Base-by-base conservation (phyloP, 2,888 invertebrate species). In the Rhorus exstirpatorius region DNA sequence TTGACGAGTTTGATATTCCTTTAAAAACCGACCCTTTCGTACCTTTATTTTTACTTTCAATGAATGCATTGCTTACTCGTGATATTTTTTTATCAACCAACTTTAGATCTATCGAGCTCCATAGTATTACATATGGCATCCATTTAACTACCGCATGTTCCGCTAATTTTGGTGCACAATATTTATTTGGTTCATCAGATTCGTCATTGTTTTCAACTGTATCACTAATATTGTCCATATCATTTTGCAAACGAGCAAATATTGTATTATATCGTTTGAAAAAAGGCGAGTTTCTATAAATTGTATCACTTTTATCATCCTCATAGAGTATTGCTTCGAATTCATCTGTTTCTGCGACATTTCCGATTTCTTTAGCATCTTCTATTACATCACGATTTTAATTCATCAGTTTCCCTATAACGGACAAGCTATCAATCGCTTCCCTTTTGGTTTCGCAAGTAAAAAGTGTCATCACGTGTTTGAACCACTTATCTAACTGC, bases 41-140 rank as follows among this genome's bases (percentile, higher is more conserved):
- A 0, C 46, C 35, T 55, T 14, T 17, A 8, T 67, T 14, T 1
- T 21, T 6, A 31, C 53, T 72, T 63, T 85, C 85, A 10, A 81
- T 49, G n/a, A 78, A 83, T n/a, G 84, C 85, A 51, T 87, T 85
- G 8, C 79, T 85, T 4, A 85, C 41, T 26, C 84, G 75, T n/a
- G 81, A 83, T 35, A 85, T 81, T 3, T 81, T 31, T 10, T 17
- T 8, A 46, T 83, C 72, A 0, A 86, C 41, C 0, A 84, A 51
- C 46, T 85, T 63, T 2, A 86, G 14, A 46, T 81, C 76, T 0
- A 86, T 12, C 2, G 80, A 68, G 10, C 78, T 68, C 83, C 86
- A 87, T 1, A 86, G 10, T 1, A 72, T 46, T 3, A 71, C 49
- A 35, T 83, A 87, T 0, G 86, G 81, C 83, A 86, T 84, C 61